Evolutionary conservation across 2,797 vertebrate species (phyloP).

Genomic region (Otus scops): DNA sequence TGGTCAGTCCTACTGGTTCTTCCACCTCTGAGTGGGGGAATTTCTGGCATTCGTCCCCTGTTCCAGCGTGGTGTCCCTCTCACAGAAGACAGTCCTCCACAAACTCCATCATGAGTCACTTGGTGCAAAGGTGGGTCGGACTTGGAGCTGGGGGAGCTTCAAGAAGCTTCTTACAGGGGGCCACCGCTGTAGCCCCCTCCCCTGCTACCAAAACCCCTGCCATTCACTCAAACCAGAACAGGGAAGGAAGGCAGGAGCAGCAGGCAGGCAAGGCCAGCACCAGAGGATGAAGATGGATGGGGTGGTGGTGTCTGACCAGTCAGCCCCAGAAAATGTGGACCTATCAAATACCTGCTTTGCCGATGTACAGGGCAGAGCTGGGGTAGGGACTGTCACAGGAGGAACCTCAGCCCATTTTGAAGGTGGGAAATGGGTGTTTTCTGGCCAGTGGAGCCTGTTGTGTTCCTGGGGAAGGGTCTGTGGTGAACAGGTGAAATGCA

Average conservation of each 20-base stretch:
- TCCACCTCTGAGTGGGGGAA: too few relatives aligned
- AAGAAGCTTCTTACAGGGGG: too few relatives aligned
- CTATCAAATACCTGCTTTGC: not conserved
- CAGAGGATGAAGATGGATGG: not conserved
- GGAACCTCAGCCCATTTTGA: not conserved
- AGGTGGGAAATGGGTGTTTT: not conserved
- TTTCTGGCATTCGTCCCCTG: too few relatives aligned
- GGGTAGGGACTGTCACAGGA: not conserved
- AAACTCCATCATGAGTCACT: too few relatives aligned
- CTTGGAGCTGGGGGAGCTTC: too few relatives aligned
- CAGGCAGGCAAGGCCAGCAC: not conserved
- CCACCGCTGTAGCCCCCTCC: too few relatives aligned
- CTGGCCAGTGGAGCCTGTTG: rapidly evolving
- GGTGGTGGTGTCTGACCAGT: rapidly evolving
- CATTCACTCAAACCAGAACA: too few relatives aligned
- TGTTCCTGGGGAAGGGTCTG: not conserved
- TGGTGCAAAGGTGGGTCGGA: too few relatives aligned
- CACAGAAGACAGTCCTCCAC: too few relatives aligned
- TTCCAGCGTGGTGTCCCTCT: too few relatives aligned
- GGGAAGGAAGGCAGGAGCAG: not conserved
- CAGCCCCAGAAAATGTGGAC: not conserved
- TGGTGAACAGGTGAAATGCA: not conserved
- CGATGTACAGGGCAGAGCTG: not conserved
- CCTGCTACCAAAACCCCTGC: too few relatives aligned
- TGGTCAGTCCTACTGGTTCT: too few relatives aligned